Evolutionary conservation across 2,888 invertebrate species (phyloP).

Genomic region (Drosophila sordidula): DNA sequence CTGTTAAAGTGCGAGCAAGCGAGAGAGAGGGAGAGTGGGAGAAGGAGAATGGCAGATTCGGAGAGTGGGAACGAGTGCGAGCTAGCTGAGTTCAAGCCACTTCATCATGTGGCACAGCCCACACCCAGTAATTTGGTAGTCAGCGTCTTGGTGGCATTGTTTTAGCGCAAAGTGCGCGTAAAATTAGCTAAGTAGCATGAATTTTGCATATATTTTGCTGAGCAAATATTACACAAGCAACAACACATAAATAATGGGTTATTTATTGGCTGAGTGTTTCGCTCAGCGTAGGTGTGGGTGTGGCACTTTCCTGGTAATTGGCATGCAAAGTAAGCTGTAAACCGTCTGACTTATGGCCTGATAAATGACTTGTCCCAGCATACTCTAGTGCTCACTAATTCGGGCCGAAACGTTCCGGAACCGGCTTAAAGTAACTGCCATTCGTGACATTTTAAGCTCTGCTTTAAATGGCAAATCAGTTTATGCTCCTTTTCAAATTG

Average conservation of each 20-base stretch:
- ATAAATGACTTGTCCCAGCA: constrained; percentile 54
- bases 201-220: constrained; percentile 60
- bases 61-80: background rate
- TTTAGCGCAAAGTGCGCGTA: constrained; percentile 76
- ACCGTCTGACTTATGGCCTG: constrained; percentile 52
- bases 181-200: constrained; percentile 71
- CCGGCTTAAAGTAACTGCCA: constrained; percentile 19
- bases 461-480: constrained; percentile 6
- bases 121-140: constrained; percentile 16
- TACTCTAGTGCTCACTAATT: constrained; percentile 34
- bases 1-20: background rate
- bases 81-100: constrained; percentile 53
- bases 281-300: background rate
- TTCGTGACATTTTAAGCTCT: constrained; percentile 17
- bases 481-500: background rate
- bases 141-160: constrained; percentile 58
- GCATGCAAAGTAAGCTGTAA: constrained; percentile 61
- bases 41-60: background rate
- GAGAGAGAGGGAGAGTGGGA: background rate
- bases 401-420: constrained; percentile 23
- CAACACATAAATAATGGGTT: constrained; percentile 69
- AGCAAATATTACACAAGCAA: constrained; percentile 39
- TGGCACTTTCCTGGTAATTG: constrained; percentile 50
- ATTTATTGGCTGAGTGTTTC: constrained; percentile 58
- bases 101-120: constrained; percentile 45